Percentiles rank a stretch among this genome's conserved stretches.
These are phyloP conservation scores for Pseudomyrmex dendroicus DNA, from an alignment of 1,140 invertebrate species.

Conservation along the genomic window DNA sequence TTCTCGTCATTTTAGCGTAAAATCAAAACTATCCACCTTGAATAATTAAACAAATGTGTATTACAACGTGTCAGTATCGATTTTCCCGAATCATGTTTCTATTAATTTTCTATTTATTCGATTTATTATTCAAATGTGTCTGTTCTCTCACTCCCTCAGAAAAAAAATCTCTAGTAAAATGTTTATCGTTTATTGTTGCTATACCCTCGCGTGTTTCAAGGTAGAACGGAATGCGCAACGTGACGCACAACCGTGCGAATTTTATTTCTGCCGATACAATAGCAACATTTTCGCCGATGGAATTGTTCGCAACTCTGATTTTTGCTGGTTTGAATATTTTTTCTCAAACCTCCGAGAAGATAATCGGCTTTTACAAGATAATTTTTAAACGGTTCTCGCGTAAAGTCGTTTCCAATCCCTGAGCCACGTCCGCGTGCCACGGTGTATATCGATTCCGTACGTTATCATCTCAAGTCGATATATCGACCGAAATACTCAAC, in stretches of 20 bases:
- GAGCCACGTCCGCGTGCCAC: slow-evolving; percentile 31
- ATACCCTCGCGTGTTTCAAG: not conserved
- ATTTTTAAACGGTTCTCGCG: not conserved
- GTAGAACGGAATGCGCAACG: not conserved
- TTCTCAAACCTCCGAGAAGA: not conserved
- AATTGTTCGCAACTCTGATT: too few species aligned
- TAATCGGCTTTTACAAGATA: not conserved
- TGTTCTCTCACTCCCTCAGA: too few species aligned
- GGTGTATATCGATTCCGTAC: slow-evolving; percentile 61
- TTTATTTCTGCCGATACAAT: not conserved
- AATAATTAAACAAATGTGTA: too few species aligned
- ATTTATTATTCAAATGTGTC: not conserved
- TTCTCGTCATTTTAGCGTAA: not conserved
- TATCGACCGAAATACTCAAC: slow-evolving; percentile 20
- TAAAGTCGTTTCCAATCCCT: slow-evolving; percentile 38
- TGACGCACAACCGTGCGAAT: not conserved
- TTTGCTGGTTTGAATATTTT: too few species aligned
- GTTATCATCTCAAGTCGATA: slow-evolving; percentile 34
- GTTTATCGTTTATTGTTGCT: not conserved
- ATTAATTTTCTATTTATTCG: not conserved
- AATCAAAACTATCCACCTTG: not conserved
- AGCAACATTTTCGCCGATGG: too few species aligned
- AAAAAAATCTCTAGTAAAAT: not conserved
- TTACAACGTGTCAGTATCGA: not conserved
- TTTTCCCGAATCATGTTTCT: not conserved